phyloP scores from a whole-genome alignment of 2,888 invertebrate species.

The Scotopteryx bipunctaria region DNA sequence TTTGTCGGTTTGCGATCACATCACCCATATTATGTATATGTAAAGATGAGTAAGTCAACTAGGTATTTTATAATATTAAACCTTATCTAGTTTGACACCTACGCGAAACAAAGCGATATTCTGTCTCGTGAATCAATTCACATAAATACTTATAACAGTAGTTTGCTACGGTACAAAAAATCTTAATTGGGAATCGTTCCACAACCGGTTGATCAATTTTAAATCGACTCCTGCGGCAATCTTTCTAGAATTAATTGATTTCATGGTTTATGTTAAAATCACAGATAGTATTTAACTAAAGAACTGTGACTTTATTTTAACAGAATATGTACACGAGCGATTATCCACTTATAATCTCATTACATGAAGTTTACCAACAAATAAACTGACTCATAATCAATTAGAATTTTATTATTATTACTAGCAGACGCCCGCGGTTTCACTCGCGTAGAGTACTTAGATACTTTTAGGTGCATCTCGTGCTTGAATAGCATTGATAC shows the following conservation, averaged over 20 bases:
- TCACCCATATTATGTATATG: too few species aligned
- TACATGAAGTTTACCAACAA: background rate
- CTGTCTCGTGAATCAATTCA: constrained; percentile 5
- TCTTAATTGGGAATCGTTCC: constrained; percentile 1
- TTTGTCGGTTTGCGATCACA: too few species aligned
- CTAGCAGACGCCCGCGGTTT: too few species aligned
- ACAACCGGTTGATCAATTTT: constrained; percentile 25
- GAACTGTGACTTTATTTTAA: background rate
- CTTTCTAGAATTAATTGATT: constrained; percentile 24
- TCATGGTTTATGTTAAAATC: background rate
- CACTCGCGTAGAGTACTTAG: too few species aligned
- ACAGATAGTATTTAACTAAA: background rate
- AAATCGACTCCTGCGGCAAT: constrained; percentile 10
- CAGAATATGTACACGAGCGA: background rate
- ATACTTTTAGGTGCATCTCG: too few species aligned
- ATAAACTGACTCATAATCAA: too few species aligned
- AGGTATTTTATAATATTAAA: too few species aligned
- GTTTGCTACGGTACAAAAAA: constrained; percentile 25
- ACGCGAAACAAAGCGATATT: background rate
- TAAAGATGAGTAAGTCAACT: too few species aligned
- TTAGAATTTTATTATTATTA: too few species aligned
- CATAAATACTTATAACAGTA: constrained; percentile 16
- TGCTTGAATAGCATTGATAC: too few species aligned
- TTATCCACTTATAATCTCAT: background rate
- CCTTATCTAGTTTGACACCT: constrained; percentile 3